phyloP scores from a whole-genome alignment of 2,113 vertebrate species.

The Rattus norvegicus region GRCr8 NC_086032.1:54644501-54645000 shows the following conservation, averaged over 20 bases:
- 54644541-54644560: too few relatives aligned
- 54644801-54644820: neutral
- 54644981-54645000: too few relatives aligned
- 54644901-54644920: too few relatives aligned
- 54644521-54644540: too few relatives aligned
- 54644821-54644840: too few relatives aligned
- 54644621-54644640: neutral
- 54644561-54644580: neutral
- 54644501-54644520: too few relatives aligned
- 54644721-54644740: neutral
- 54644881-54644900: too few relatives aligned
- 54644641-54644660: neutral
- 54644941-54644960: too few relatives aligned
- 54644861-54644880: too few relatives aligned
- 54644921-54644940: too few relatives aligned
- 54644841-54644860: too few relatives aligned
- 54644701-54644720: fast-evolving
- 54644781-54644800: neutral
- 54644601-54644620: neutral
- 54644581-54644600: neutral
- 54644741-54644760: neutral
- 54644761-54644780: neutral
- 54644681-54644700: neutral
- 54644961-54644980: too few relatives aligned
- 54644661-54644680: neutral